These are phyloP conservation scores for Nephrotoma appendiculata DNA, from an alignment of 2,888 invertebrate species.

Conservation along the genomic window DNA sequence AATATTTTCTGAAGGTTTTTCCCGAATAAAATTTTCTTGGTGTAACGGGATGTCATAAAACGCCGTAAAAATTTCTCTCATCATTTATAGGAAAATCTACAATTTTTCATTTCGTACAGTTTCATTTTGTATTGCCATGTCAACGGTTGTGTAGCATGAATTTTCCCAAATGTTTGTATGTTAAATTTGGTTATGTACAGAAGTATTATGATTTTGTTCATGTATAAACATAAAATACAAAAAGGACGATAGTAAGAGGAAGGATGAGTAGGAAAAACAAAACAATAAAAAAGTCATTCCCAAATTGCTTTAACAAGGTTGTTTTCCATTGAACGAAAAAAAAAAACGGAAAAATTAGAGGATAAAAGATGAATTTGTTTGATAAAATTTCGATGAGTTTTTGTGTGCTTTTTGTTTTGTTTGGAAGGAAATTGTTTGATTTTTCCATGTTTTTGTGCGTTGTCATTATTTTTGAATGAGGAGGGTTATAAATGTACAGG, in stretches of 20 bases:
- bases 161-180: not conserved
- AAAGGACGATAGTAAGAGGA: not conserved
- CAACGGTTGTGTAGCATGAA: not conserved
- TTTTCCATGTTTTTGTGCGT: not conserved
- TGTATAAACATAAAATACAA: not conserved
- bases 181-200: not conserved
- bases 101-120: not conserved
- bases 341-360: not conserved
- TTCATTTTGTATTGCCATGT: not conserved
- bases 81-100: not conserved
- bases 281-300: not conserved
- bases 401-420: not conserved
- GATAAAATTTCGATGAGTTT: not conserved
- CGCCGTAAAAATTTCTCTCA: not conserved
- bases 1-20: not conserved
- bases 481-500: not conserved
- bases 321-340: not conserved
- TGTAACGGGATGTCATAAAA: not conserved
- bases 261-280: not conserved
- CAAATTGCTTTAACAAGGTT: not conserved
- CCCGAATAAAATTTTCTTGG: not conserved
- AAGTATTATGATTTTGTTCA: not conserved
- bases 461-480: not conserved
- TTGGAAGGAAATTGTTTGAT: not conserved
- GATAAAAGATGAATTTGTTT: not conserved